Evolutionary conservation across 2,113 vertebrate genomes (phyloP), one percentile per base, ranked within the genome.

Genomic region (Cervus canadensis): DNA sequence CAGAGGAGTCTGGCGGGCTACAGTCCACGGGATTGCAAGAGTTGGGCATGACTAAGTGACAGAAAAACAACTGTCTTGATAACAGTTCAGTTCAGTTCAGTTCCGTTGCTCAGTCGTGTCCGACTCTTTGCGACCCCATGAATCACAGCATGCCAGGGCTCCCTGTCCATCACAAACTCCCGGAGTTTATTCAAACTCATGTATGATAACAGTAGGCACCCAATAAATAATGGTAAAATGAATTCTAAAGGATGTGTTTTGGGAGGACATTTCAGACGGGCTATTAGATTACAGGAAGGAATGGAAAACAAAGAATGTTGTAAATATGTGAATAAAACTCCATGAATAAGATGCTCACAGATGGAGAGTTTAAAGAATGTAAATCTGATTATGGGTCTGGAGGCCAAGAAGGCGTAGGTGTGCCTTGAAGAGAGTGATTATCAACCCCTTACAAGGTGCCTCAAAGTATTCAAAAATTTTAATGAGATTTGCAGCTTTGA

Each of bases 331-430:
- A 4, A 36, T 76, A 82, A 48, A 92, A 40, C 15, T 54, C 28
- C 36, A 1, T 3, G 43, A 21, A 40, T 7, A 45, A 6, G 0
- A 2, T 3, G 10, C 7, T 30, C 7, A 30, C 7, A 33, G 28
- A 0, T 5, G 11, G 33, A 50, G 54, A 28, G 14, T 52, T 25
- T 28, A 3, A 5, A 26, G 57, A 4, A 43, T 8, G 0, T 16
- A 30, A 79, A 11, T 48, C 25, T 26, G 30, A 2, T 33, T 56
- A 36, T 33, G 3, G 14, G 4, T 60, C 30, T 45, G 9, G 7
- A 36, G 26, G 57, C 40, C 9, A 28, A 54, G 7, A 87, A 67
- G 7, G 5, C 16, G 2, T 15, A 6, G 19, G 25, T 56, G 26
- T 7, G 8, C 30, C 43, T 19, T n/a, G 50, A 56, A 71, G 33